Evolutionary conservation across 2,888 invertebrate genomes (phyloP).

Genomic region (Homarus gammarus): DNA sequence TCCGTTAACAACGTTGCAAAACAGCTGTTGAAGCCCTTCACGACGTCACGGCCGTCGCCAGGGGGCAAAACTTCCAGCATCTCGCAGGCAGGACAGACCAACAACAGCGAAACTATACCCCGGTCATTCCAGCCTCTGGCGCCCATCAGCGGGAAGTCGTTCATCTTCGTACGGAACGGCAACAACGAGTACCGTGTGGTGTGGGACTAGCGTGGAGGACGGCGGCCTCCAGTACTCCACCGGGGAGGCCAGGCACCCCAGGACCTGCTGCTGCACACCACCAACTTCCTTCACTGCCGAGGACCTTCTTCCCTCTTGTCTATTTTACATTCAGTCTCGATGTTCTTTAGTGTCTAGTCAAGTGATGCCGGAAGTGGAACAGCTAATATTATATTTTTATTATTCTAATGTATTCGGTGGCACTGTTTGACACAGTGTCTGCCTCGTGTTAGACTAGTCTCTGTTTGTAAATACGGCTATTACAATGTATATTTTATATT

Average conservation of each 20-base stretch:
- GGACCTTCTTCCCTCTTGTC: neutral
- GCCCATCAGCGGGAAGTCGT: conserved; percentile 49
- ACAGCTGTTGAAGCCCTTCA: neutral
- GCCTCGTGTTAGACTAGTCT: neutral
- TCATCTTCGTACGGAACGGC: conserved; percentile 56
- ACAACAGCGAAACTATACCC: neutral
- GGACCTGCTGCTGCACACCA: neutral
- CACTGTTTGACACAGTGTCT: conserved; percentile 28
- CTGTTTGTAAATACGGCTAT: neutral
- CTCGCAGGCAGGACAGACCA: neutral
- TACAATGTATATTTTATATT: neutral
- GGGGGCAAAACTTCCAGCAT: neutral
- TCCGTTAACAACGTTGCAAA: neutral
- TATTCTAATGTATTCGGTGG: neutral
- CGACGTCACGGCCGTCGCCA: neutral
- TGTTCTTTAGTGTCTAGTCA: conserved; percentile 37
- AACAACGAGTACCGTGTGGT: conserved; percentile 45
- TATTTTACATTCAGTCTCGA: neutral
- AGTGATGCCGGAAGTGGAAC: conserved; percentile 16
- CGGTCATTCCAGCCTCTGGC: neutral
- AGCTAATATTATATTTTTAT: neutral
- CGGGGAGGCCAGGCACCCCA: neutral
- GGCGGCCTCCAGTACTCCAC: neutral
- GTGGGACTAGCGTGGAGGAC: conserved; percentile 21
- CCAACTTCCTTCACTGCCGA: neutral